A percentile compares a stretch with the other conserved stretches of the same genome.
Evolutionary conservation across 2,113 vertebrate genomes (phyloP).

Genomic region (Clupea harengus): DNA sequence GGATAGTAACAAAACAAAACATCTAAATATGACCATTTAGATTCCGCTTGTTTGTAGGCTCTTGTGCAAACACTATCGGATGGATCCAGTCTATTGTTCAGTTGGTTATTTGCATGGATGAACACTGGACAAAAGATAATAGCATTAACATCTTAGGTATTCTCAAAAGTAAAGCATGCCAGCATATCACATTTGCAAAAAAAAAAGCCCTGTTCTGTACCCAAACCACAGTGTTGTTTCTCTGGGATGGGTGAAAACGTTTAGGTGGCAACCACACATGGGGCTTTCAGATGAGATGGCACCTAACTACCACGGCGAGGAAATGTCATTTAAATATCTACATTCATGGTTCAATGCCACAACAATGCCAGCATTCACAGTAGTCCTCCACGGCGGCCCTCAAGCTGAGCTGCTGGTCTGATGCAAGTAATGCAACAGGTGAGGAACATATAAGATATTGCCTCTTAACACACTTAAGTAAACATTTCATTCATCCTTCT

Average conservation of each 20-base stretch:
- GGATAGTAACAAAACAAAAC: slow-evolving; percentile 10
- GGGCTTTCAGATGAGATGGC: neutral
- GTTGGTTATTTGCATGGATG: neutral
- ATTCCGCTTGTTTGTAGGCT: neutral
- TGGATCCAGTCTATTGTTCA: neutral
- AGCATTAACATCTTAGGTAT: slow-evolving; percentile 5
- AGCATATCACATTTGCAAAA: slow-evolving; percentile 5
- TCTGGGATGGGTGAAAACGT: neutral
- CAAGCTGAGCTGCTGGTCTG: slow-evolving; percentile 4
- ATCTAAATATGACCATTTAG: neutral
- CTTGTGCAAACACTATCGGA: neutral
- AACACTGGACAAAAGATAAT: neutral
- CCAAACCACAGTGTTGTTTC: neutral
- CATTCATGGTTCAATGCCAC: slow-evolving; percentile 18
- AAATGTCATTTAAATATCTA: slow-evolving; percentile 12
- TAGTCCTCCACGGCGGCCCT: neutral
- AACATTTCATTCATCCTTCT: neutral
- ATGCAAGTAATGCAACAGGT: neutral
- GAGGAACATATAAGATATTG: neutral
- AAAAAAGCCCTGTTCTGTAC: neutral
- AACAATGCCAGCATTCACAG: neutral
- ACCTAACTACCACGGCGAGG: neutral
- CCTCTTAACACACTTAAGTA: neutral
- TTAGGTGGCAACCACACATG: neutral
- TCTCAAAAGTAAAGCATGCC: slow-evolving; percentile 12